phyloP scores from a whole-genome alignment of 2,113 vertebrate genomes.

The Pterocles burchelli region DNA sequence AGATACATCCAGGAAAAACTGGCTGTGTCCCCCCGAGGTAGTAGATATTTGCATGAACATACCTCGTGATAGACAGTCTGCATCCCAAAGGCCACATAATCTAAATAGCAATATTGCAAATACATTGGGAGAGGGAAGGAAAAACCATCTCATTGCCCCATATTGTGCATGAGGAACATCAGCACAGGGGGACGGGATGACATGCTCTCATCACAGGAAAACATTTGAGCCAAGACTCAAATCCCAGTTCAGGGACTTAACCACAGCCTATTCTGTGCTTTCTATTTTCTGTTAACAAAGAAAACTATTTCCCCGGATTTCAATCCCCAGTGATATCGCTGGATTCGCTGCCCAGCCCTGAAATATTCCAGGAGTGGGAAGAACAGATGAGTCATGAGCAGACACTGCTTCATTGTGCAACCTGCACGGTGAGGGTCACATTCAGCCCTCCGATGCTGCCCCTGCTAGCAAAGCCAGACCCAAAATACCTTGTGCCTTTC shows the following conservation, averaged over 20 bases:
- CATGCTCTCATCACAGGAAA: neutral
- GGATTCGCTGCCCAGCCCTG: neutral
- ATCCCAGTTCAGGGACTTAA: neutral
- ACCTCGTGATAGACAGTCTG: neutral
- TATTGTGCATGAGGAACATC: neutral
- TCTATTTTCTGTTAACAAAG: slow-evolving; percentile 41
- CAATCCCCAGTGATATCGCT: neutral
- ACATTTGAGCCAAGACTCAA: neutral
- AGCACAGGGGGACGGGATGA: neutral
- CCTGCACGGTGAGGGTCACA: neutral
- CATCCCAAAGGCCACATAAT: neutral
- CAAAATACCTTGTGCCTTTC: neutral
- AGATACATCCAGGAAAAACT: neutral
- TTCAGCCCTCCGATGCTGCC: neutral
- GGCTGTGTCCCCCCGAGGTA: neutral
- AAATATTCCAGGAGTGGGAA: slow-evolving; percentile 33
- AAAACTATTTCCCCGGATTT: slow-evolving; percentile 7
- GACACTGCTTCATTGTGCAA: slow-evolving; percentile 31
- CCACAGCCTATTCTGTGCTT: neutral
- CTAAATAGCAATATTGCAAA: neutral
- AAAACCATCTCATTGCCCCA: neutral
- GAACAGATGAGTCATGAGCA: slow-evolving; percentile 24
- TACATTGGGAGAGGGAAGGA: neutral
- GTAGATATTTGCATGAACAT: neutral
- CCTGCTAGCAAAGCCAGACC: neutral